phyloP scores from a whole-genome alignment of 2,113 vertebrate species.

The Rhadina sibilatrix region DNA sequence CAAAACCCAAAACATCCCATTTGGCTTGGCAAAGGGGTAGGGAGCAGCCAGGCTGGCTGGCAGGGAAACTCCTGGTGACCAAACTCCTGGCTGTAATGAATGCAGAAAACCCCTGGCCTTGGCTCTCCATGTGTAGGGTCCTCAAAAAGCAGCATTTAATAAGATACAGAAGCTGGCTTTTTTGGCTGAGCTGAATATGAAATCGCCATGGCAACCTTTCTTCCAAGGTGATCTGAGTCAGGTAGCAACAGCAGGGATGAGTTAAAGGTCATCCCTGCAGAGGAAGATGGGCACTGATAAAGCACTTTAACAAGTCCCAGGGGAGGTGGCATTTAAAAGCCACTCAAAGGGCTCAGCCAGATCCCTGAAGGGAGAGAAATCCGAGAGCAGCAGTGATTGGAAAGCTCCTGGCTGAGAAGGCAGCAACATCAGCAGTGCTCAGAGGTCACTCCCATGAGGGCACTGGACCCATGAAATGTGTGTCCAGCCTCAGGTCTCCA shows the following conservation, averaged over 20 bases:
- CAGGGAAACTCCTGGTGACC: background rate
- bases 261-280: slow-evolving; percentile 73
- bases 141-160: slow-evolving; percentile 70
- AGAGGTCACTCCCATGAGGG: background rate
- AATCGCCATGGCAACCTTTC: slow-evolving; percentile 80
- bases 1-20: background rate
- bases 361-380: background rate
- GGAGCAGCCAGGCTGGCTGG: background rate
- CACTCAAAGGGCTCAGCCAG: background rate
- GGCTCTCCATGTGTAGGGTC: background rate
- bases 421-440: background rate
- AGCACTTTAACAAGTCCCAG: slow-evolving; percentile 72
- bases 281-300: slow-evolving; percentile 68
- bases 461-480: background rate
- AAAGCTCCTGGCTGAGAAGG: background rate
- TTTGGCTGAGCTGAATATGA: slow-evolving; percentile 49
- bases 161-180: slow-evolving; percentile 65
- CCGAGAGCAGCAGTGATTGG: background rate
- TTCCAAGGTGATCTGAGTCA: slow-evolving; percentile 74
- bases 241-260: slow-evolving; percentile 69
- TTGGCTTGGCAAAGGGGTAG: background rate
- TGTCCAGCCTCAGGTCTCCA: background rate
- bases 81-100: background rate
- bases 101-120: background rate
- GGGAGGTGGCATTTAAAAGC: slow-evolving; percentile 63